Evolutionary conservation across 2,113 vertebrate species (phyloP), one percentile per base, ranked within the genome.

Genomic region (Athene cunicularia): DNA sequence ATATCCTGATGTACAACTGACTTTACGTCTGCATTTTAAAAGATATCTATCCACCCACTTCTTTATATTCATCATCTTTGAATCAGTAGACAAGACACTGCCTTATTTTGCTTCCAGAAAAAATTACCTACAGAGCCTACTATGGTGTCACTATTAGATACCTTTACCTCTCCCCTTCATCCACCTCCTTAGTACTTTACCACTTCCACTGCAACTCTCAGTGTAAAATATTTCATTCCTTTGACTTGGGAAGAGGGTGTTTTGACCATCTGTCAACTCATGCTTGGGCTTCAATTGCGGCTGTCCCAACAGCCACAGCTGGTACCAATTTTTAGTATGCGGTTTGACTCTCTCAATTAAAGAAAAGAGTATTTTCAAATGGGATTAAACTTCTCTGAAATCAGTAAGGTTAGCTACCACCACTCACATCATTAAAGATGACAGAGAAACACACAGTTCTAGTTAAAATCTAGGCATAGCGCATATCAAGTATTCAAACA

Each of bases 21-120:
- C 28, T 91, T 89, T 74, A 85, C 66, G 62, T 95, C 88, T 92
- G 86, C 62, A 88, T 91, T 91, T 95, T 76, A 86, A 86, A 94
- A 88, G 7, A 93, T 82, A 88, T 71, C n/a, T 76, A 80, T 74
- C 66, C 55, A 89, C 26, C 32, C 62, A 63, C 45, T 93, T 95
- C 18, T 90, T 90, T 79, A 67, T 39, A 80, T 77, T 90, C 43
- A 81, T 74, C 52, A 75, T 85, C 60, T 89, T 72, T 85, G 77
- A 94, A 91, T 53, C 74, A 75, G 39, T 41, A 95, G 50, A 70
- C 73, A 92, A 90, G 58, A 39, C 43, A 89, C 19, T 84, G 39
- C 27, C 37, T 80, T 70, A 72, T 30, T 94, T 39, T 80, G 28
- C 66, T 91, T 90, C 45, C 41, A 50, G 70, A 55, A 93, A 88